Base-by-base conservation (phyloP, 1,140 invertebrate genomes). In the Drosophila repleta region DNA sequence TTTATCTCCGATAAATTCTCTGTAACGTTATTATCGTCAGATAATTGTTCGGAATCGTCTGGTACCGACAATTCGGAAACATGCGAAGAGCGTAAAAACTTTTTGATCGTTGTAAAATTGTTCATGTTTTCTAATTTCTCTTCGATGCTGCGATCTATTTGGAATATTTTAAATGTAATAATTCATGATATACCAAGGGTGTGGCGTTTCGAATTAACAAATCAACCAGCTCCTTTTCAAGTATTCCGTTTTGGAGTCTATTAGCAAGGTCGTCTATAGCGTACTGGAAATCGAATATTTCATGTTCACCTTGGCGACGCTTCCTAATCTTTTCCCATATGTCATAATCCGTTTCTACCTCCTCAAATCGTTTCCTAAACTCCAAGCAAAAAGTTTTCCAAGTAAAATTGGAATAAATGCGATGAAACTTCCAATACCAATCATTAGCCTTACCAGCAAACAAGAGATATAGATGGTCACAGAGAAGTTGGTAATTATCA, bases 51-150 rank as follows among this genome's bases (percentile, higher is more conserved):
- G 24, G 24, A 26, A 26, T 26, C 24, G 1, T 6, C 6, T 4
- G 24, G 24, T 26, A 26, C 24, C 6, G 24, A 26, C 24, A 26
- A 26, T 26, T 4, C 24, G 1, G 24, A 0, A 1, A 26, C 24
- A 26, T 5, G 6, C 6, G 51, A 55, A 5, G n/a, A n/a, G n/a
- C 37, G 48, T 55, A 13, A 62, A 26, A 7, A 13, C 4, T 49
- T 26, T 62, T 7, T 39, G 18, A 5, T 64, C 15, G 1, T 35
- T 51, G n/a, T 69, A 71, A 29, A 65, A 65, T 5, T 57, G 53
- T n/a, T 71, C 37, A 37, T 71, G 39, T 15, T 24, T 58, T 37
- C 4, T 10, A 6, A 26, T 26, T 26, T 26, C 24, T 26, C 24
- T 26, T 26, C 37, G 37, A 0, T 46, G n/a, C 4, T 21, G 18